Percentiles rank a stretch among this genome's conserved stretches.
Conservation (phyloP, 2,113 vertebrate genomes). For the Phycodurus eques region DNA sequence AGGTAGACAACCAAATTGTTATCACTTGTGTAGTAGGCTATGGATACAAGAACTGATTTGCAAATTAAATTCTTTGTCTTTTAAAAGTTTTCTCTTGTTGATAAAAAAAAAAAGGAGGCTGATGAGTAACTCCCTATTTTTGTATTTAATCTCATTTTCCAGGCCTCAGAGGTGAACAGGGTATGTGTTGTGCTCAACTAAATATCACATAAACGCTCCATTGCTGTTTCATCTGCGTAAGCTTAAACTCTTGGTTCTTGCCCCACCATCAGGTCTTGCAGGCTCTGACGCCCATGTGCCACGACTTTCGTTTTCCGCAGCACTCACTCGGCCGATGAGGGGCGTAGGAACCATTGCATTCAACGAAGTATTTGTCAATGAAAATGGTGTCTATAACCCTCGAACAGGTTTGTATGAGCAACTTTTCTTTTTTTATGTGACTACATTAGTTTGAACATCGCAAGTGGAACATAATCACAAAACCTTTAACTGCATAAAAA, state of each 20-base stretch:
- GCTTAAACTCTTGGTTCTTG: conserved; percentile 3
- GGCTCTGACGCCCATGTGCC: conserved; percentile 79
- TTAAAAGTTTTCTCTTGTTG: not conserved
- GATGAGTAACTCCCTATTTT: conserved; percentile 4
- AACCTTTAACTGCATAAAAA: no score
- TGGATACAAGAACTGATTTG: not conserved
- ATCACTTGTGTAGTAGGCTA: not conserved
- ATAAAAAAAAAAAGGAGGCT: not conserved
- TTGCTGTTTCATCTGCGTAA: conserved; percentile 13
- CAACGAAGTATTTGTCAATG: conserved; percentile 85
- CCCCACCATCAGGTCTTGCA: conserved; percentile 70
- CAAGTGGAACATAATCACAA: no score
- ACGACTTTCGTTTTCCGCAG: conserved; percentile 85
- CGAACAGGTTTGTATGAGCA: conserved; percentile 72
- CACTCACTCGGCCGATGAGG: conserved; percentile 76
- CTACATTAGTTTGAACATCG: no score
- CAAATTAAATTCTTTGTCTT: not conserved
- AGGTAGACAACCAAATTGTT: conserved; percentile 66
- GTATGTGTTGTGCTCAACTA: conserved; percentile 63
- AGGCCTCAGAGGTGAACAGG: conserved; percentile 87
- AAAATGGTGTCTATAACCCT: conserved; percentile 79
- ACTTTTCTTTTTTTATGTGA: not conserved
- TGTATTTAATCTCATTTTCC: conserved; percentile 40
- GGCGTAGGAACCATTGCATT: conserved; percentile 84
- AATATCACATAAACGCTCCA: conserved; percentile 19